Evolutionary conservation across 92 coral and sea anemone genomes (phyloP).

Genomic region (Phenganax subtilis): DNA sequence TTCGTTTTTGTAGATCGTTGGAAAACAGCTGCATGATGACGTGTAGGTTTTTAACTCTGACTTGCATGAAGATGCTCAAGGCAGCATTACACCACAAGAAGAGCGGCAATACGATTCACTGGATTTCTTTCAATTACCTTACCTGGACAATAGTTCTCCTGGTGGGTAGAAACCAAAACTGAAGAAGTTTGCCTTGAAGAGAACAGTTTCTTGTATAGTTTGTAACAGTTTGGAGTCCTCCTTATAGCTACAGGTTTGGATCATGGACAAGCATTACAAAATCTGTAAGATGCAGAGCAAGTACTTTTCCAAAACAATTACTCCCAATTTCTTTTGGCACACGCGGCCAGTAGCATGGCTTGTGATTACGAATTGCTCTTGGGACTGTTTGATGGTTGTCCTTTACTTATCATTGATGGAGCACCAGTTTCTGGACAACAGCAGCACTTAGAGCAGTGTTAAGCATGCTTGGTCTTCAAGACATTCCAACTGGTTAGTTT

Average conservation of each 20-base stretch:
- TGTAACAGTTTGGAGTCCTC: too few species aligned
- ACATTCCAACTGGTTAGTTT: not conserved
- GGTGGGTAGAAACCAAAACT: not conserved
- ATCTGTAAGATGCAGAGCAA: conserved; percentile 39
- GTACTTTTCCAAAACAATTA: conserved; percentile 41
- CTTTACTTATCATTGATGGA: conserved; percentile 41
- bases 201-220: too few species aligned
- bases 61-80: not conserved
- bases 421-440: conserved; percentile 51
- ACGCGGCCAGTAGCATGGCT: conserved; percentile 42
- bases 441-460: conserved; percentile 46
- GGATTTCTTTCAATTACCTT: not conserved
- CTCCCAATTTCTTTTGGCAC: conserved; percentile 47
- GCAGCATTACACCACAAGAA: not conserved
- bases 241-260: conserved; percentile 42
- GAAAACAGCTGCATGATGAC: not conserved
- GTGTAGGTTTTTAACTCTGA: not conserved
- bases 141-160: not conserved
- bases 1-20: not conserved
- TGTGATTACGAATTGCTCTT: conserved; percentile 37
- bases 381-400: conserved; percentile 36
- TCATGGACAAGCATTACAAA: conserved; percentile 32
- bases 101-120: not conserved
- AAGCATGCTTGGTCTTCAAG: not conserved
- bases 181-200: too few species aligned